Base-by-base conservation (phyloP, 2,888 invertebrate genomes). In the Amblyteles armatorius region DNA sequence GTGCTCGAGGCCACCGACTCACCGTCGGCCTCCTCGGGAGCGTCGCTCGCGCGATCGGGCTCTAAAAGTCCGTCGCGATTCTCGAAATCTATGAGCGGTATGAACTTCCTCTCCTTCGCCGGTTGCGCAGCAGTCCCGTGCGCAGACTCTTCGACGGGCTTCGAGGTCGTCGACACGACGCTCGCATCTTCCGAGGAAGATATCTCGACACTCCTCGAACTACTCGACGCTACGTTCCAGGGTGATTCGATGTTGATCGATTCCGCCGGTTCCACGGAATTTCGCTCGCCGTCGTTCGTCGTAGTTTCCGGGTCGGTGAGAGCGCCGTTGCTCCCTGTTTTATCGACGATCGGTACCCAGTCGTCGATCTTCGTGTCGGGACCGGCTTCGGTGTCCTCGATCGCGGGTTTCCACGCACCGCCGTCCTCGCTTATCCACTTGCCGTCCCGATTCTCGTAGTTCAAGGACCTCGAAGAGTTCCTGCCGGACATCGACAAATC, bases 31-130 rank as follows among this genome's bases (percentile, higher is more conserved):
- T 57, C 57, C 44, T 71, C 69, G 2, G 72, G 9, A 80, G 63
- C 55, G 6, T 65, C 26, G 6, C 85, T 88, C 0, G 72, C 13
- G 0, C 88, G 84, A 4, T 89, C 88, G 11, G 80, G 85, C 4
- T 85, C 82, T 3, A 81, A 77, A 11, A 77, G 44, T n/a, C 44
- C 78, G 22, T 89, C 87, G 0, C 82, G 83, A 36, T 88, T 60
- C 0, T 85, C 88, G 0, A 90, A 89, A 29, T 92, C 89, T 1
- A 89, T 40, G 63, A 93, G 71, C 3, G 93, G 93, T 67, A 94
- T 94, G 67, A 91, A 93, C 83, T 91, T 93, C 40, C 88, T 88
- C 3, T 91, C 90, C 3, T 87, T 82, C 50, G 86, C 74, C 16
- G 72, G 16, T 7, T 79, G 77, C 7, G 22, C 55, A 2, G 36